Base-by-base conservation (phyloP, 2,888 invertebrate species). In the Lamellibrachia columna region DNA sequence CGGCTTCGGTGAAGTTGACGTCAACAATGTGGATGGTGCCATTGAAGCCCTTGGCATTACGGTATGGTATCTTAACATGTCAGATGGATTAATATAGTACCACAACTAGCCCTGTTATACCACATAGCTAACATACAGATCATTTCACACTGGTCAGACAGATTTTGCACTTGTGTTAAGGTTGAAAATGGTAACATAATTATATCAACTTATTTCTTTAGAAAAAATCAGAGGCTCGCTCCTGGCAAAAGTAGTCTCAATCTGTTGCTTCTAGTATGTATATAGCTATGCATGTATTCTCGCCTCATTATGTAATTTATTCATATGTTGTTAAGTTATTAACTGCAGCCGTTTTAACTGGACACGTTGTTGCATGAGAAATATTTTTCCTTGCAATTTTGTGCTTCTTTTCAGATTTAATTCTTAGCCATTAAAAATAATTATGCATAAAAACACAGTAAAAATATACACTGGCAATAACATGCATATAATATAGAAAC, bases 1-100 rank as follows among this genome's bases (percentile, higher is more conserved):
- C 94, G 95, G 95, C n/a, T 96, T 96, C 93, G 94, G 94, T 93
- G 95, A 95, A 22, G 93, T 94, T 92, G 96, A 96, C 94, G 94
- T 96, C 22, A 92, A 92, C 91, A 95, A 95, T 92, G 95, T 96
- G 93, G 96, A 96, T 93, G 94, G 93, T 92, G 94, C 96, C 22
- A 95, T 96, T 93, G 95, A 95, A 93, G 95, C 96, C 22, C 92
- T 96, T 22, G 75, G 75, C n/a, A 22, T 75, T 75, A 75, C 75
- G 75, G 75, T 75, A 75, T 22, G 75, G n/a, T 75, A 22, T 75
- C 75, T n/a, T 4, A 22, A 75, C n/a, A 6, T 75, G 75, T 15
- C 6, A 4, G 75, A 15, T 75, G 75, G 22, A 75, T 4, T 75
- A 75, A 15, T 15, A 40, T 40, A 75, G 22, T 75, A 75, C 55